Evolutionary conservation across 2,888 invertebrate species (phyloP).

Genomic region (Drosophila tanythrix): DNA sequence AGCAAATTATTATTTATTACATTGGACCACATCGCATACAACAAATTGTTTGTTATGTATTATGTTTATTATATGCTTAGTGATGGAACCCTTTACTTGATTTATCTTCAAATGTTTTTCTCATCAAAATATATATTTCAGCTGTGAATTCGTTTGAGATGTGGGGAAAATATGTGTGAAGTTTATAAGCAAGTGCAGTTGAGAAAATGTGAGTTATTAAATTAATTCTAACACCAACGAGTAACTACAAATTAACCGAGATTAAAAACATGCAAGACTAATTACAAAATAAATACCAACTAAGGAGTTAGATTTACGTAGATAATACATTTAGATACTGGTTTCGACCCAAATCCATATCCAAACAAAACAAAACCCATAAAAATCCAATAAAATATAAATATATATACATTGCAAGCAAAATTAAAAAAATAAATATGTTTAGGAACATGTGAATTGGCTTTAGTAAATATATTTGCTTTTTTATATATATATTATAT

Average conservation of each 20-base stretch:
- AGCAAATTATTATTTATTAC: not conserved
- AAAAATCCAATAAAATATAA: conserved; percentile 1
- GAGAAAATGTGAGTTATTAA: not conserved
- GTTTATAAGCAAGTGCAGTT: not conserved
- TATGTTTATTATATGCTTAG: not conserved
- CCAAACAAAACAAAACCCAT: not conserved
- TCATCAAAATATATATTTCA: not conserved
- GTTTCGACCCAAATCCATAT: not conserved
- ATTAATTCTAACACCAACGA: conserved; percentile 3
- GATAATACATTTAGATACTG: not conserved
- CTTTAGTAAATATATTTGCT: conserved; percentile 38
- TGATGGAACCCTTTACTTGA: not conserved
- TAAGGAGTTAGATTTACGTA: conserved; percentile 5
- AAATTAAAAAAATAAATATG: conserved; percentile 5
- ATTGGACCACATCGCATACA: not conserved
- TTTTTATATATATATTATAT: not conserved
- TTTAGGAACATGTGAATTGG: conserved; percentile 40
- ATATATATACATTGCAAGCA: conserved; percentile 5
- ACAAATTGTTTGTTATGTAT: not conserved
- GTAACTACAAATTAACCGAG: not conserved
- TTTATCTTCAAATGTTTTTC: not conserved
- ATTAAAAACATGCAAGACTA: conserved; percentile 2
- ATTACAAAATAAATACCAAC: not conserved
- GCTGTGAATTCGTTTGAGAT: not conserved
- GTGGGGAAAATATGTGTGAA: not conserved